Evolutionary conservation across 2,888 invertebrate genomes (phyloP), one percentile per base, ranked within the genome.

Genomic region (Diaprepes abbreviatus): DNA sequence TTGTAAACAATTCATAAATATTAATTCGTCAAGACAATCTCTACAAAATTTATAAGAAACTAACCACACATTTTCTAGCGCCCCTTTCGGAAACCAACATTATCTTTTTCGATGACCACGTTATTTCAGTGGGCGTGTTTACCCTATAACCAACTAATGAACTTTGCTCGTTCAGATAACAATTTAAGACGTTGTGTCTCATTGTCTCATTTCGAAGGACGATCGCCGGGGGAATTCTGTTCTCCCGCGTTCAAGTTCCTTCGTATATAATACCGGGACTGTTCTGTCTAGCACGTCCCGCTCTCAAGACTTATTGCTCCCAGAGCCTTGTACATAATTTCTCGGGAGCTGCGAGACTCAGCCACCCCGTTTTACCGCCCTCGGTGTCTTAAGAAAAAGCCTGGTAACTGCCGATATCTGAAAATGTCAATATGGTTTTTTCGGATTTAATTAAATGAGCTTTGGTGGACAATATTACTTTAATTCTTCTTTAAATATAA

Each of bases 261-360:
- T 79, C 82, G 81, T 80, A 82, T 83, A 83, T 84, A 83, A 84
- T 83, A 81, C 83, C 79, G 82, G 80, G 83, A 82, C 83, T 83
- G 80, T 82, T 81, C 82, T 79, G 84, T 84, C 84, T 84, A 80
- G 84, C 85, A 85, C 85, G 85, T 85, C 84, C 82, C 83, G 81
- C 33, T 66, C 12, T 4, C 77, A 67, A 73, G 76, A 85, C 83
- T 83, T 84, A 85, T 84, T 80, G 84, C 84, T 85, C 85, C 85
- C 85, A 82, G 80, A 82, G 85, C 84, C 82, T 84, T 84, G 84
- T 85, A 84, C 84, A 85, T 85, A 85, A 85, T 85, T 85, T 84
- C 83, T 82, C 80, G 77, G 69, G 66, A 54, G 62, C 71, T 74
- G 63, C 71, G 62, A 70, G 69, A 64, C 66, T 70, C 70, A 73